Evolutionary conservation across 2,888 invertebrate species (phyloP).

Genomic region (Blastobasis adustella): DNA sequence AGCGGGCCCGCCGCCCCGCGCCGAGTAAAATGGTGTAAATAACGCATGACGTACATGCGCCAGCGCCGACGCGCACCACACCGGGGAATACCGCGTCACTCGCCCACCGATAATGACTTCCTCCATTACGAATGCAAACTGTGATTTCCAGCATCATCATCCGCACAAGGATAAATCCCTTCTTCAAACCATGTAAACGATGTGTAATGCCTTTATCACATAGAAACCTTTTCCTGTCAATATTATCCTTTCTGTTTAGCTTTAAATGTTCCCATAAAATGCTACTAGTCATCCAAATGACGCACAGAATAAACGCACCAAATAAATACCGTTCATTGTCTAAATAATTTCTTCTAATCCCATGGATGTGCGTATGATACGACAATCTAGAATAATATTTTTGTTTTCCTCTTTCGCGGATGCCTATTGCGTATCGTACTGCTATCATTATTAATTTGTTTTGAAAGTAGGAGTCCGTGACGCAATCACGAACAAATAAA

Average conservation of each 20-base stretch:
- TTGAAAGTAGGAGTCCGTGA: constrained; percentile 28
- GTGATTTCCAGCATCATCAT: constrained; percentile 1
- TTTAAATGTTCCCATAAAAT: too few species aligned
- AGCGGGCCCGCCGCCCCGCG: constrained; percentile 26
- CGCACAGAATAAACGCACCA: too few species aligned
- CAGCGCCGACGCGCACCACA: constrained; percentile 15
- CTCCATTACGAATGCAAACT: constrained; percentile 9
- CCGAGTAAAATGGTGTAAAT: constrained; percentile 18
- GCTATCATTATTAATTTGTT: constrained; percentile 37
- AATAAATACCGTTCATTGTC: too few species aligned
- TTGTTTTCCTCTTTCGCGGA: not conserved
- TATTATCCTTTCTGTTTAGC: too few species aligned
- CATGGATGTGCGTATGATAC: too few species aligned
- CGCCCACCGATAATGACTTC: constrained; percentile 28
- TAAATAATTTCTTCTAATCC: too few species aligned
- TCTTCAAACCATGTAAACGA: too few species aligned
- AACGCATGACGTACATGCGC: constrained; percentile 8
- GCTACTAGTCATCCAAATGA: too few species aligned
- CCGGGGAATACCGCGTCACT: constrained; percentile 56
- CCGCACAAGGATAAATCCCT: too few species aligned
- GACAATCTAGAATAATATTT: too few species aligned
- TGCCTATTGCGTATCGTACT: constrained; percentile 9
- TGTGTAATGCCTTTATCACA: too few species aligned
- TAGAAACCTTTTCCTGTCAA: too few species aligned
- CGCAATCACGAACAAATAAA: constrained; percentile 19